phyloP scores from a whole-genome alignment of 2,888 invertebrate genomes.

The Trichopria drosophilae region DNA sequence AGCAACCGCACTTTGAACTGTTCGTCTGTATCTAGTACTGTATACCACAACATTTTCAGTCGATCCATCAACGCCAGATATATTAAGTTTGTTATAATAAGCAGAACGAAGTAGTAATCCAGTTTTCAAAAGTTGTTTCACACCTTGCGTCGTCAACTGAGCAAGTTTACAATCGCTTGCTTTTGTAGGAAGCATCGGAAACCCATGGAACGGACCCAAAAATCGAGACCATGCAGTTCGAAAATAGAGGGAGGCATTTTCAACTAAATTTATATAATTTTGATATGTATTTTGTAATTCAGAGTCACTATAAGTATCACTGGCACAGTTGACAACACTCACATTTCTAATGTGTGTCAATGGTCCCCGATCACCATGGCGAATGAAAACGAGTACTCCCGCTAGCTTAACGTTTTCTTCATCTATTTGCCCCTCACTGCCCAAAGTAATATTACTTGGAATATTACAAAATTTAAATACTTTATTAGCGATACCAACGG shows the following conservation, averaged over 20 bases:
- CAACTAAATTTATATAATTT: constrained; percentile 48
- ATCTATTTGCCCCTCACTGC: constrained; percentile 73
- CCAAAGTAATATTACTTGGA: constrained; percentile 68
- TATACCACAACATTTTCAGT: constrained; percentile 67
- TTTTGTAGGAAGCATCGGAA: constrained; percentile 73
- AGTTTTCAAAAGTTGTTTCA: constrained; percentile 79
- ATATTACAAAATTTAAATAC: constrained; percentile 74
- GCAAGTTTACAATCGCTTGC: constrained; percentile 77
- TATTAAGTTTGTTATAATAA: constrained; percentile 61
- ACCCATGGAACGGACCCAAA: constrained; percentile 81
- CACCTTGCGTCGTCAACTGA: constrained; percentile 81
- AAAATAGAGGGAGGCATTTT: constrained; percentile 49
- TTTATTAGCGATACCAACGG: constrained; percentile 67
- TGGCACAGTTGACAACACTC: constrained; percentile 76
- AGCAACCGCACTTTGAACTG: constrained; percentile 87
- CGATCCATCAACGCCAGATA: constrained; percentile 59
- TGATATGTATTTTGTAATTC: constrained; percentile 48
- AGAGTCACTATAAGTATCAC: constrained; percentile 51
- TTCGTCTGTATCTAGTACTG: constrained; percentile 84
- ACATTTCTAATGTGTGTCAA: constrained; percentile 80
- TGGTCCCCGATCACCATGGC: constrained; percentile 90
- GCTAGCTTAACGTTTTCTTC: constrained; percentile 68
- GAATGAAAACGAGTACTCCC: constrained; percentile 74
- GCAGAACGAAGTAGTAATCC: constrained; percentile 70
- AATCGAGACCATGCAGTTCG: constrained; percentile 69